These are phyloP conservation scores for Hydrolagus affinis DNA, from an alignment of 2,113 vertebrate genomes.

Conservation along the genomic window DNA sequence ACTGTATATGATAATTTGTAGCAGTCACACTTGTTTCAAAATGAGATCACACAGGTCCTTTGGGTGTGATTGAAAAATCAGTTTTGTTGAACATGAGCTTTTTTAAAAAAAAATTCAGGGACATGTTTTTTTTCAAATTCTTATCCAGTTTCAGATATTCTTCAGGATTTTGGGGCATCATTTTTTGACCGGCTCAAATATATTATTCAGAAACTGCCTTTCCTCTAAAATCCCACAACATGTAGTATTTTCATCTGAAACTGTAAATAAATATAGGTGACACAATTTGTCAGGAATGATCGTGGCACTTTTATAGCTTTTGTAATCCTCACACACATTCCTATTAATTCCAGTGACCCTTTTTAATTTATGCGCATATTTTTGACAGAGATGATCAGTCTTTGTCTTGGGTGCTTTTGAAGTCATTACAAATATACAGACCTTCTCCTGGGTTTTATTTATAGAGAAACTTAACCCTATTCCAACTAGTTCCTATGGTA, in stretches of 20 bases:
- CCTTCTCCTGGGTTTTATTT: background rate
- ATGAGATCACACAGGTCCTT: background rate
- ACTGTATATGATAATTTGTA: background rate
- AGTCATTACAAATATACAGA: background rate
- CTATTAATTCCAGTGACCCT: conserved; percentile 5
- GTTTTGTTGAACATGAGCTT: background rate
- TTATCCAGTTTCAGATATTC: background rate
- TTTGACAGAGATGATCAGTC: conserved; percentile 9
- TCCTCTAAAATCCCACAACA: background rate
- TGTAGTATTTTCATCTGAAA: too few species aligned
- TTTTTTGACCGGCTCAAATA: background rate
- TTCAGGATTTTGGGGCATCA: background rate
- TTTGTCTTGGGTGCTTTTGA: conserved; percentile 6
- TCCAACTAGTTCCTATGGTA: background rate
- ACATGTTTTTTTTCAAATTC: background rate
- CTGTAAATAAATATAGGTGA: background rate
- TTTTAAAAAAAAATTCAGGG: background rate
- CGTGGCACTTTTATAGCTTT: background rate
- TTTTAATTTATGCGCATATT: conserved; percentile 12
- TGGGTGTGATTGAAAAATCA: background rate
- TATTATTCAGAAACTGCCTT: background rate
- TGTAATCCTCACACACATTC: conserved; percentile 1
- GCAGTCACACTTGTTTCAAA: background rate
- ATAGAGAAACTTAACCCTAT: background rate
- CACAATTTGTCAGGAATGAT: background rate